phyloP scores from a whole-genome alignment of 1,140 invertebrate genomes.

The Hylaeus volcanicus region DNA sequence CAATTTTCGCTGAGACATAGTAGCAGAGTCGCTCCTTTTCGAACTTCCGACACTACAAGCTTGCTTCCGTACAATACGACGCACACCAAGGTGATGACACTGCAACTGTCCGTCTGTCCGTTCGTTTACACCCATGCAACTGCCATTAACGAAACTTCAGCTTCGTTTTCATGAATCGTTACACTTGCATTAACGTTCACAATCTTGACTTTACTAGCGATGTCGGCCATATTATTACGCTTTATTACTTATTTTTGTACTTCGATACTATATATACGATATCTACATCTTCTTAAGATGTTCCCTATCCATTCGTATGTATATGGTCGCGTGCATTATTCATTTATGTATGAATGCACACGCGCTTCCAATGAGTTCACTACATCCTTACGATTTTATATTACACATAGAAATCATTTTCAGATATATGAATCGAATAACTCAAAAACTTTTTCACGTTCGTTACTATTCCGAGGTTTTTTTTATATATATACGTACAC shows the following conservation, averaged over 20 bases:
- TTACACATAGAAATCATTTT: background rate
- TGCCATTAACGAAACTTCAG: slow-evolving; percentile 32
- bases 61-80: slow-evolving; percentile 33
- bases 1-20: slow-evolving; percentile 60
- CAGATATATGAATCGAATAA: background rate
- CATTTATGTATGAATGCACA: background rate
- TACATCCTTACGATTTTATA: background rate
- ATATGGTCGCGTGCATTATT: too few relatives aligned
- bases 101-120: slow-evolving; percentile 26
- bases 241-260: background rate
- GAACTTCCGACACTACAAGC: slow-evolving; percentile 36
- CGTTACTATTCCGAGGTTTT: background rate
- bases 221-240: background rate
- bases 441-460: background rate
- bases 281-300: background rate
- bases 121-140: slow-evolving; percentile 49
- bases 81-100: slow-evolving; percentile 41
- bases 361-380: background rate
- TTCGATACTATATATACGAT: background rate
- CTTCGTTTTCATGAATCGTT: slow-evolving; percentile 20
- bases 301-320: too few relatives aligned
- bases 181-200: background rate
- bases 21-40: slow-evolving; percentile 42
- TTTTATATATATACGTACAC: background rate
- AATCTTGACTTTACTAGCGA: background rate